These are phyloP conservation scores for Noctua fimbriata DNA, from an alignment of 2,888 invertebrate species.

Conservation along the genomic window DNA sequence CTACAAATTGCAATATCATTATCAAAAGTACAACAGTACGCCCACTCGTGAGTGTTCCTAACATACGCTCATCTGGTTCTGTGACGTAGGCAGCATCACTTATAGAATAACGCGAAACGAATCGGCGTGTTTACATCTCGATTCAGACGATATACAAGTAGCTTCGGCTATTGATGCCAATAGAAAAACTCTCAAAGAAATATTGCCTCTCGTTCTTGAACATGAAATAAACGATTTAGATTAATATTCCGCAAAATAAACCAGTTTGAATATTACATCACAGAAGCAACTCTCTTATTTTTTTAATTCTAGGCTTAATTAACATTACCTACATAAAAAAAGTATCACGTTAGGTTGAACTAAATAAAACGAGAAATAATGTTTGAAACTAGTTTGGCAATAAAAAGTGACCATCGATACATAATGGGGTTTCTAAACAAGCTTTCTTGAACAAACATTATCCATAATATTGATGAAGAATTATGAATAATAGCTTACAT, in stretches of 20 bases:
- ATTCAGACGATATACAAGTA: constrained; percentile 20
- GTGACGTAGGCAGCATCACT: constrained; percentile 44
- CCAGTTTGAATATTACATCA: constrained; percentile 19
- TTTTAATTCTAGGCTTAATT: constrained; percentile 1
- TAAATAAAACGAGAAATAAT: constrained; percentile 13
- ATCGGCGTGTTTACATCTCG: constrained; percentile 36
- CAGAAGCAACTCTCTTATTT: neutral
- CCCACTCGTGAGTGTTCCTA: constrained; percentile 21
- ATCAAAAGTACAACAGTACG: constrained; percentile 38
- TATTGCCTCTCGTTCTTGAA: constrained; percentile 6
- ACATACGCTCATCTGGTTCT: constrained; percentile 22
- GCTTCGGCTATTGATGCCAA: constrained; percentile 6
- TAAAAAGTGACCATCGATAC: neutral
- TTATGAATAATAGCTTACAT: neutral
- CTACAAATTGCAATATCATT: constrained; percentile 30
- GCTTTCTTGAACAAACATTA: neutral
- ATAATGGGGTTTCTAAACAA: neutral
- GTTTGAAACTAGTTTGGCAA: constrained; percentile 9
- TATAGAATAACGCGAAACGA: constrained; percentile 43
- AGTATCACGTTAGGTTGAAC: neutral
- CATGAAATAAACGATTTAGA: neutral
- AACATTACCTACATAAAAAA: constrained; percentile 4
- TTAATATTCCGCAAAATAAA: constrained; percentile 15
- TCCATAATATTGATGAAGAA: neutral
- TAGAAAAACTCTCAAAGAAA: constrained; percentile 25